Base-by-base conservation (phyloP, 2,888 invertebrate genomes). In the Drosophila atroscutellata region DNA sequence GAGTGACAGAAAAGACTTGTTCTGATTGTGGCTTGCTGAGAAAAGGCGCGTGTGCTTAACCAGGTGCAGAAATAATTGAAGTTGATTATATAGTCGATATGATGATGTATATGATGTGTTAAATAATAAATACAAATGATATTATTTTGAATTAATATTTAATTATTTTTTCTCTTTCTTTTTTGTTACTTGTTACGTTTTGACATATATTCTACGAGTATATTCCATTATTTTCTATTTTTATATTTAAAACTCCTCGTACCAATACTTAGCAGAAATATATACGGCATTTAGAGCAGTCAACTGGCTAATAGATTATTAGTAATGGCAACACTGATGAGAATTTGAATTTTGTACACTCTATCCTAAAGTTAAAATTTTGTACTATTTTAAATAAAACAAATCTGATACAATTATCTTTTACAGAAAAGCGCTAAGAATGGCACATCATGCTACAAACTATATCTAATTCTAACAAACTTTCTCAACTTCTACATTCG, bases 41-140 rank as follows among this genome's bases (percentile, higher is more conserved):
- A 77, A 79, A 42, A 75, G 56, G 80, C 77, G 80, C 75, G 61
- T 61, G 80, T 79, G 70, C 30, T 57, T 24, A 42, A 37, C 32
- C 65, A 70, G 50, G 66, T 77, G 80, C 59, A 24, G 11, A 49
- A 55, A 37, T 66, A 55, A 20, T 39, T 26, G 4, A 37, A 39
- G n/a, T 51, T 20, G 20, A 18, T 18, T 32, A 13, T 30, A n/a
- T 32, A 26, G 26, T 20, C 20, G 32, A 62, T 62, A 50, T 50
- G 62, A 62, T 28, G 28, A 28, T 7, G 39, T 28, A 2, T 9
- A 13, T 24, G 15, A n/a, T 34, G 15, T 11, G 9, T 18, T 7
- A 45, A 34, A 56, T 26, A 37, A 51, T 18, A 24, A 34, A 7
- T n/a, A 7, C 37, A 28, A 28, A 57, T 51, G 32, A 32, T 28